Percentiles rank a stretch among this genome's conserved stretches.
These are phyloP conservation scores for Capitella teleta DNA, from an alignment of 1,140 invertebrate species.

Conservation along the genomic window DNA sequence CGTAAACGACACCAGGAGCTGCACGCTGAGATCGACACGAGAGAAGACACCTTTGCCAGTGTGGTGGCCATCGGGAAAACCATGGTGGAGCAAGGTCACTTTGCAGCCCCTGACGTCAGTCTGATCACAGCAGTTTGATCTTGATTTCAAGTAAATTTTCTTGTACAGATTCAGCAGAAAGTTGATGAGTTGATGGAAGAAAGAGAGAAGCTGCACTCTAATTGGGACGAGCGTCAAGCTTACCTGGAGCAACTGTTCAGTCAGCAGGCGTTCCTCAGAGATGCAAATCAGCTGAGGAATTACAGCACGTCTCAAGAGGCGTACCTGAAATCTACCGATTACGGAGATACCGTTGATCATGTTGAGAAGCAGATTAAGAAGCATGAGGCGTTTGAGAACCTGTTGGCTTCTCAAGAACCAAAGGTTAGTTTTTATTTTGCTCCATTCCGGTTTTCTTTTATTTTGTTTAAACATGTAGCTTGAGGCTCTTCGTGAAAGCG, in stretches of 20 bases:
- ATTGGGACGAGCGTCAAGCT: conserved; percentile 86
- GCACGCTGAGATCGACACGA: conserved; percentile 85
- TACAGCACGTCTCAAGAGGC: conserved; percentile 83
- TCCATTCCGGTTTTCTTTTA: neutral
- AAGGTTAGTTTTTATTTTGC: conserved; percentile 45
- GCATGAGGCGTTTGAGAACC: conserved; percentile 98
- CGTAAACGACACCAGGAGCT: conserved; percentile 72
- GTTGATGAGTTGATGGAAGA: conserved; percentile 78
- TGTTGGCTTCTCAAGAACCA: conserved; percentile 92
- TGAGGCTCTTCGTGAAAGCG: conserved; percentile 50
- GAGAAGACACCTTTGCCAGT: conserved; percentile 71
- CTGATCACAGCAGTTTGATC: too few species aligned
- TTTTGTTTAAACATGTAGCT: conserved; percentile 40
- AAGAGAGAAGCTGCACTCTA: conserved; percentile 93
- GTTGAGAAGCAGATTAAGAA: conserved; percentile 97
- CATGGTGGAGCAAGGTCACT: conserved; percentile 69
- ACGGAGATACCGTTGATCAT: conserved; percentile 92
- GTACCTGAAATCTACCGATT: conserved; percentile 86
- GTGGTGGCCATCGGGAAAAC: conserved; percentile 68
- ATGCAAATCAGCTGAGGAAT: conserved; percentile 85
- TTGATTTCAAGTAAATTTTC: too few species aligned
- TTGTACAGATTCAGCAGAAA: conserved; percentile 92
- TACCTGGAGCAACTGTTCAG: conserved; percentile 89
- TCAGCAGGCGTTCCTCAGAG: conserved; percentile 84
- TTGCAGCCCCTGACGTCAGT: conserved; percentile 56